These are phyloP conservation scores for Poeciliopsis infans DNA, from an alignment of 2,797 vertebrate genomes.

Conservation along the genomic window DNA sequence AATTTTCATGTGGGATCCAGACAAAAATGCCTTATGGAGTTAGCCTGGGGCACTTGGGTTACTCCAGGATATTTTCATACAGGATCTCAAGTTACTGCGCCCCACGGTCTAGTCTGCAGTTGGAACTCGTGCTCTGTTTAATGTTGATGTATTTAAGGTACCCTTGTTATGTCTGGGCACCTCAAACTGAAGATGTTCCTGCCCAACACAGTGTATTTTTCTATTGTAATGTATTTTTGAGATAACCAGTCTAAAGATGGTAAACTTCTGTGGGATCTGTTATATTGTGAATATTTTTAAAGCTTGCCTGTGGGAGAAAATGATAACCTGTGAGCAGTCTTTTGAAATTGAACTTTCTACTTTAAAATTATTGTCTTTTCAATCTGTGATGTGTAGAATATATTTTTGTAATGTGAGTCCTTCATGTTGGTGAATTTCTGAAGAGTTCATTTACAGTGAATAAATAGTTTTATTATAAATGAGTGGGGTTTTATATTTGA, in stretches of 20 bases:
- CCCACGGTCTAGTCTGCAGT: constrained; percentile 13
- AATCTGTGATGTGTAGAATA: constrained; percentile 54
- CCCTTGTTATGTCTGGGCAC: constrained; percentile 48
- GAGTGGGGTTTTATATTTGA: background rate
- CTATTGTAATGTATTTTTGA: constrained; percentile 57
- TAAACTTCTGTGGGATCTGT: constrained; percentile 48
- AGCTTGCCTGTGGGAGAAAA: constrained; percentile 39
- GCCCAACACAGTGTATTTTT: constrained; percentile 73
- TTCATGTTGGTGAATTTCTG: constrained; percentile 50
- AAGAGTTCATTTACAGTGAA: constrained; percentile 59
- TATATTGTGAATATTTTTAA: constrained; percentile 39
- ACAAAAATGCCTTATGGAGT: constrained; percentile 24
- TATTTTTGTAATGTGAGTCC: constrained; percentile 71
- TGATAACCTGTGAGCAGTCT: constrained; percentile 32
- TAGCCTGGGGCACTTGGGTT: constrained; percentile 26
- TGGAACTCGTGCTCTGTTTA: constrained; percentile 35
- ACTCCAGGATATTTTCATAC: constrained; percentile 9
- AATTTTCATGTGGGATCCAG: constrained; percentile 29
- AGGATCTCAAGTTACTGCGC: constrained; percentile 39
- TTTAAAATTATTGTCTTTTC: constrained; percentile 50
- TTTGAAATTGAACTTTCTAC: constrained; percentile 55
- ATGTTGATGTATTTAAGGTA: constrained; percentile 49
- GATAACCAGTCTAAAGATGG: background rate
- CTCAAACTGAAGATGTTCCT: constrained; percentile 50
- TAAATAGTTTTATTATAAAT: background rate